Conservation (phyloP, 2,888 invertebrate genomes). For the Agonopterix heracliana region DNA sequence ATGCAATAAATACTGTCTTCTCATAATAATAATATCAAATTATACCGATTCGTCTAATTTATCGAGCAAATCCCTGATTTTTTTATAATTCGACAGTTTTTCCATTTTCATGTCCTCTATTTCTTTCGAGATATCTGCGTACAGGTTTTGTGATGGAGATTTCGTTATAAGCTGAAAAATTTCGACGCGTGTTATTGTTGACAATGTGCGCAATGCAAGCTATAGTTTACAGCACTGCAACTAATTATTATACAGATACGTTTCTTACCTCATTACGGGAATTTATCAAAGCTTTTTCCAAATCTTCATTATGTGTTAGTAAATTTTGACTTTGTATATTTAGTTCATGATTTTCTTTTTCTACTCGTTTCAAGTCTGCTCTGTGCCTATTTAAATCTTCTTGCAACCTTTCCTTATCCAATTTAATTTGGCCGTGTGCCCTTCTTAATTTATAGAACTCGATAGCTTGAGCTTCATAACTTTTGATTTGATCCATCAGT, state of each 20-base stretch:
- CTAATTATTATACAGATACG: background rate
- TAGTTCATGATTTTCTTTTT: conserved; percentile 40
- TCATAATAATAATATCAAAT: no score
- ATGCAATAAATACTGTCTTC: background rate
- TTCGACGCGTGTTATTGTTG: background rate
- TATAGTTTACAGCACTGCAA: background rate
- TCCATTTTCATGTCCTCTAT: conserved; percentile 48
- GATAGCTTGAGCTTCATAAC: conserved; percentile 35
- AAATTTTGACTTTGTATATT: conserved; percentile 35
- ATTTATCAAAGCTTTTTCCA: conserved; percentile 45
- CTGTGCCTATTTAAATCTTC: conserved; percentile 30
- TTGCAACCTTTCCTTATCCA: conserved; percentile 43
- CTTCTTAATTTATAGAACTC: conserved; percentile 36
- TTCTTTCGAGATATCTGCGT: conserved; percentile 35
- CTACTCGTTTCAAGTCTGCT: conserved; percentile 26
- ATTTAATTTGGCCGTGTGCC: conserved; percentile 26
- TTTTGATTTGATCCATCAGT: conserved; percentile 35
- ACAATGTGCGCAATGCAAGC: background rate
- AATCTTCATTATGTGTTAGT: conserved; percentile 36
- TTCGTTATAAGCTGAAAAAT: conserved; percentile 26
- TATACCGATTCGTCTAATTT: conserved; percentile 54
- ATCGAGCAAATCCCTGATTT: conserved; percentile 42
- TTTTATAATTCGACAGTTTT: conserved; percentile 36
- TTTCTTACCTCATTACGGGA: conserved; percentile 44
- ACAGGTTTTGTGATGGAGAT: conserved; percentile 18